Percentiles rank a stretch among this genome's conserved stretches.
Evolutionary conservation across 23 tunicate genomes (phyloP).

Genomic region (Trididemnum nubilum): DNA sequence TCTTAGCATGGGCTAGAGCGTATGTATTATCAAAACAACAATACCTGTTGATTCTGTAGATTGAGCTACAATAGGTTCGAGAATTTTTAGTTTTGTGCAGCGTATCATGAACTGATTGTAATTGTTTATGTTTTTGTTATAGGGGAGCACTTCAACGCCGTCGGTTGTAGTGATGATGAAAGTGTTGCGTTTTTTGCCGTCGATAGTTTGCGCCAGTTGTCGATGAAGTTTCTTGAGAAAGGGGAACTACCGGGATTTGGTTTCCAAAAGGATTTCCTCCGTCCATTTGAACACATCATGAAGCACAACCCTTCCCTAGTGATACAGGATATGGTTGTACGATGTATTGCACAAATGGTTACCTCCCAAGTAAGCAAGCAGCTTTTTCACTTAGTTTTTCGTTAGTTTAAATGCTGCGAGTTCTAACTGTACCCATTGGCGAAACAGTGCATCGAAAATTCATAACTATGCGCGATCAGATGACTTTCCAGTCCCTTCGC

Average conservation of each 20-base stretch:
- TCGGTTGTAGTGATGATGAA: conserved; percentile 91
- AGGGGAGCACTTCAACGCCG: conserved; percentile 94
- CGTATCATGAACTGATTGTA: too few species aligned
- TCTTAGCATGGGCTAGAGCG: too few species aligned
- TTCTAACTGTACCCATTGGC: too few species aligned
- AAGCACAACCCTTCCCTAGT: conserved; percentile 79
- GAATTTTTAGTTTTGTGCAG: too few species aligned
- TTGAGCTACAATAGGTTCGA: too few species aligned
- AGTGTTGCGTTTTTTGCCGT: conserved; percentile 92
- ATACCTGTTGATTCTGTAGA: too few species aligned
- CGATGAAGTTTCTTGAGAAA: conserved; percentile 96
- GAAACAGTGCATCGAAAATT: too few species aligned
- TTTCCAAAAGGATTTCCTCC: conserved; percentile 94
- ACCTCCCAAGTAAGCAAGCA: conserved; percentile 57
- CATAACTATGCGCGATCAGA: too few species aligned
- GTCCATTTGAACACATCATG: conserved; percentile 96
- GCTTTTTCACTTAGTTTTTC: neutral
- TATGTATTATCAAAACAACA: too few species aligned
- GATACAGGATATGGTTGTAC: conserved; percentile 94
- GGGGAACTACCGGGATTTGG: conserved; percentile 96
- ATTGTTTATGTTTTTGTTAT: neutral
- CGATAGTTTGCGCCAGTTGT: conserved; percentile 91
- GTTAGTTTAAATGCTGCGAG: neutral
- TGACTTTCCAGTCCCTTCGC: too few species aligned
- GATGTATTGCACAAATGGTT: conserved; percentile 92